These are phyloP conservation scores for Coryphaenoides rupestris DNA, from an alignment of 2,113 vertebrate genomes.

Conservation along the genomic window DNA sequence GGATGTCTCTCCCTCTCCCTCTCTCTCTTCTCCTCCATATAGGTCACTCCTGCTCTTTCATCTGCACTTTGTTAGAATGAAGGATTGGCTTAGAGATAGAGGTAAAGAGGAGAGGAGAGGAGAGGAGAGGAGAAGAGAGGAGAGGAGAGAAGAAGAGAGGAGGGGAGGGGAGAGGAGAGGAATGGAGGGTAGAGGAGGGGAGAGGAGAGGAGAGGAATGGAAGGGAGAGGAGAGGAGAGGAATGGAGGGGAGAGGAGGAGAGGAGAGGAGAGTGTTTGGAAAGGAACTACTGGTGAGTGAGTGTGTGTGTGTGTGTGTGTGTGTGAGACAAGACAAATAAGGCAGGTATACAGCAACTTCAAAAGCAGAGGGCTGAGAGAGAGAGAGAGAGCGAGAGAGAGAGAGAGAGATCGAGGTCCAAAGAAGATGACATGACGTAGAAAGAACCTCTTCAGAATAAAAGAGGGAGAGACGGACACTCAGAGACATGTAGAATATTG, in stretches of 20 bases:
- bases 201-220: not conserved
- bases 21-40: not conserved
- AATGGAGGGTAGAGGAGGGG: not conserved
- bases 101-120: not conserved
- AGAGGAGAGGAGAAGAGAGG: not conserved
- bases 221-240: not conserved
- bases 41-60: conserved; percentile 28
- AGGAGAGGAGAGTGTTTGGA: not conserved
- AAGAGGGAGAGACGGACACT: too few relatives aligned
- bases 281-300: not conserved
- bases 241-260: not conserved
- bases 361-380: too few relatives aligned
- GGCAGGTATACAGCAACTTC: too few relatives aligned
- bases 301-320: not conserved
- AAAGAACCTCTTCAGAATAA: too few relatives aligned
- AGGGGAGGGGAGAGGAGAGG: not conserved
- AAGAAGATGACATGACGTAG: not conserved
- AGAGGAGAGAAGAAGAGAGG: too few relatives aligned
- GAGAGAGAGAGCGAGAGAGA: too few relatives aligned
- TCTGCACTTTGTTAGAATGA: conserved; percentile 29
- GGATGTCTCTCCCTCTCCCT: not conserved
- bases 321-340: not conserved
- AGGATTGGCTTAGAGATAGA: conserved; percentile 16
- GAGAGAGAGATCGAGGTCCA: not conserved
- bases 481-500: too few relatives aligned